Conservation (phyloP, 1,140 invertebrate genomes). For the Anagrus nilaparvatae region DNA sequence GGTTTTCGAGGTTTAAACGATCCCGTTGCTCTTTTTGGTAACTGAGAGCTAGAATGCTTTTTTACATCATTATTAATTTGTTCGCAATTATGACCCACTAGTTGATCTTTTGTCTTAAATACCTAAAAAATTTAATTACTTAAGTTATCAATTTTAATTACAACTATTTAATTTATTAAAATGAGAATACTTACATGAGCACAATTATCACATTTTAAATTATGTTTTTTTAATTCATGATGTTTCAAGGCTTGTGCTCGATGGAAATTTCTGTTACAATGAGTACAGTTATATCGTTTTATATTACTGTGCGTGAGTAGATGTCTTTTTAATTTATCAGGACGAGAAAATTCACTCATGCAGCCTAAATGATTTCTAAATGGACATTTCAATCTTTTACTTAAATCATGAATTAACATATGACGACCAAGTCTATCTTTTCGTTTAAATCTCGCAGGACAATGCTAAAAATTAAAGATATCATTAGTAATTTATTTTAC, state of each 20-base stretch:
- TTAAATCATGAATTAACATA: constrained; percentile 54
- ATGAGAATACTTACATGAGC: constrained; percentile 29
- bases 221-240: constrained; percentile 37
- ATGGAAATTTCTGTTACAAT: constrained; percentile 47
- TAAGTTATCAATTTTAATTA: not conserved
- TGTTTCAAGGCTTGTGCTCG: constrained; percentile 40
- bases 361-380: constrained; percentile 53
- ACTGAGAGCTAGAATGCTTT: constrained; percentile 29
- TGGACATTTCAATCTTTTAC: constrained; percentile 58
- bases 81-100: constrained; percentile 36
- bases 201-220: constrained; percentile 36
- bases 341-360: constrained; percentile 53
- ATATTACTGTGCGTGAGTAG: constrained; percentile 54
- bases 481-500: constrained; percentile 5
- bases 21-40: constrained; percentile 35
- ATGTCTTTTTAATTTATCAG: constrained; percentile 49
- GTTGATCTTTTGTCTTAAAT: constrained; percentile 36
- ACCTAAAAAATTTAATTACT: constrained; percentile 18
- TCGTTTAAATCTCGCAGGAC: constrained; percentile 53
- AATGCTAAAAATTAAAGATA: constrained; percentile 36
- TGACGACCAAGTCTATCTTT: constrained; percentile 61
- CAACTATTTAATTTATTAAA: not conserved
- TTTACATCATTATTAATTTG: constrained; percentile 27
- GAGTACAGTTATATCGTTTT: constrained; percentile 42
- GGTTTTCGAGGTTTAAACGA: constrained; percentile 37